phyloP scores from a whole-genome alignment of 1,140 invertebrate species.

The Orius laevigatus region DNA sequence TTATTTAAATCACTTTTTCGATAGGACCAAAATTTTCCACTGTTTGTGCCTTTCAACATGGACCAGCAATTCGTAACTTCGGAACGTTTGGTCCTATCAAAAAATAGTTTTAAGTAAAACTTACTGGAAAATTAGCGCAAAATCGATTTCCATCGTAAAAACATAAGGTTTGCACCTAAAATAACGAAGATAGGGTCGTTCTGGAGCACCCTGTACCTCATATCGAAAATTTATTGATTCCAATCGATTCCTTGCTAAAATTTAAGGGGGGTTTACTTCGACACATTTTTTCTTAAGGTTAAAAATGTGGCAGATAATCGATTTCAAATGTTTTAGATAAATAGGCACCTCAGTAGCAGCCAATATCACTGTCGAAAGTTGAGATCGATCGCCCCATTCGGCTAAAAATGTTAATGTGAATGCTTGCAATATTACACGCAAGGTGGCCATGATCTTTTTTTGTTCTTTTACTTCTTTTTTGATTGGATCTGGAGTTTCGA shows the following conservation, averaged over 20 bases:
- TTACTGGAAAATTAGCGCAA: not conserved
- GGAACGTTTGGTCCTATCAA: not conserved
- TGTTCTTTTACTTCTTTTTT: not conserved
- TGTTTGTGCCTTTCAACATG: not conserved
- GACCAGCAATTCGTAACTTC: not conserved
- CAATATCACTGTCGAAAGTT: conserved; percentile 90
- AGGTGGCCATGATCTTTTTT: conserved; percentile 28
- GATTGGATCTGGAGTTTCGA: not conserved
- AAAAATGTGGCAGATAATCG: not conserved
- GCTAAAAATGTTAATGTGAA: conserved; percentile 94
- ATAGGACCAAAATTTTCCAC: not conserved
- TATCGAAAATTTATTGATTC: too few relatives aligned
- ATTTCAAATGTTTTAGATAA: not conserved
- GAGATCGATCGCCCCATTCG: conserved; percentile 97
- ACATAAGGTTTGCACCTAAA: too few relatives aligned
- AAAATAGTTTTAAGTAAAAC: too few relatives aligned
- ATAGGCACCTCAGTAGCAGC: conserved; percentile 47
- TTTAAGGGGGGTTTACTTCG: too few relatives aligned
- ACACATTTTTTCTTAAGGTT: too few relatives aligned
- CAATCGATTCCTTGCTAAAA: too few relatives aligned
- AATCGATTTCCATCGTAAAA: not conserved
- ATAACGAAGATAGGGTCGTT: too few relatives aligned
- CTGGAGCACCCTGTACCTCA: too few relatives aligned
- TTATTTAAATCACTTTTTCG: too few relatives aligned
- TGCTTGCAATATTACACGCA: conserved; percentile 70